Evolutionary conservation across 1,140 invertebrate genomes (phyloP), one percentile per base, ranked within the genome.

Genomic region (Nomia melanderi): DNA sequence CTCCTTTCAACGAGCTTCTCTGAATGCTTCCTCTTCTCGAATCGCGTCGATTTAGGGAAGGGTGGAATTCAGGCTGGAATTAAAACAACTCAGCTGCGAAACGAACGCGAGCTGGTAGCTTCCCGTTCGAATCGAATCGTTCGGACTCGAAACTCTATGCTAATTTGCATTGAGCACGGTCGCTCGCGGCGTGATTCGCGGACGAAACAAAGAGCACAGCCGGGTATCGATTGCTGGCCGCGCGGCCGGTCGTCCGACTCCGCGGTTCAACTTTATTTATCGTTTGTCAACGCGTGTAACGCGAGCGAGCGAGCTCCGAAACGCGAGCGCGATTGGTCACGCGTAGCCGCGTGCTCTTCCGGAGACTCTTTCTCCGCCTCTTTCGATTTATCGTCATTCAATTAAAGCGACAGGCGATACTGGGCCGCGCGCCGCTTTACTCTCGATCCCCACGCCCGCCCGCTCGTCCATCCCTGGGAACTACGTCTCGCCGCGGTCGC

Each of bases 131-230:
- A 17, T 5, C 12, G 41, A 3, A 14, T 0, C 20, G 2, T 14
- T 17, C 41, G 41, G 4, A 44, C 6, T 44, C 41, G 41, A 44
- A 4, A 14, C 41, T 5, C n/a, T n/a, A n/a, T n/a, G 69, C 69
- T 78, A 74, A 82, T 82, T 82, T 57, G 56, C 31, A 25, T n/a
- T 9, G 27, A 14, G 66, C 44, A 73, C 54, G 76, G 56, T 67
- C 33, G 36, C n/a, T n/a, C n/a, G n/a, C n/a, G n/a, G n/a, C n/a
- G 74, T 50, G 56, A 17, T 20, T 39, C 31, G 57, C 41, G 60
- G 77, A 78, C 78, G 81, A 83, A 83, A 78, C 81, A 83, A 69
- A 75, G 25, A 77, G 39, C 57, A 53, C n/a, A n/a, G n/a, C n/a
- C n/a, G 63, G 56, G 44, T 83, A 83, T 83, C 80, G 81, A 83